Conservation (phyloP, 2,797 vertebrate genomes). For the Oophaga sylvatica region DNA sequence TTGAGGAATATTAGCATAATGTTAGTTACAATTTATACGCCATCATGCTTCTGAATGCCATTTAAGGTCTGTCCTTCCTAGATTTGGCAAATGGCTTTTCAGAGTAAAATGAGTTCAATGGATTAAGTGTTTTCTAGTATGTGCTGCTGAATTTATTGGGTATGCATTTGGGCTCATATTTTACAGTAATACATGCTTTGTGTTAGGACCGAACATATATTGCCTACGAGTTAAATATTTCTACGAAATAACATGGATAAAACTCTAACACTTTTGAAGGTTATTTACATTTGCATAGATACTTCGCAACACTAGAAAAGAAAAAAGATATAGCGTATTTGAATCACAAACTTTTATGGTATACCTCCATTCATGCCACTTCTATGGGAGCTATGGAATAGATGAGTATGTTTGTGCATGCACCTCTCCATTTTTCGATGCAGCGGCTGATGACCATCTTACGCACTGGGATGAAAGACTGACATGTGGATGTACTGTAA, state of each 20-base stretch:
- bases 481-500: too few relatives aligned
- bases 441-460: too few relatives aligned
- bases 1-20: conserved; percentile 39
- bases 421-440: too few relatives aligned
- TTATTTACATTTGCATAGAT: neutral
- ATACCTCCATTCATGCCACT: too few relatives aligned
- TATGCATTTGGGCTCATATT: neutral
- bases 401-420: too few relatives aligned
- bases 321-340: too few relatives aligned
- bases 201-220: neutral
- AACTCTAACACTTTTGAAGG: neutral
- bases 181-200: neutral
- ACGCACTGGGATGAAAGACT: too few relatives aligned
- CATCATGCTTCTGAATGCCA: conserved; percentile 19
- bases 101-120: neutral
- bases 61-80: neutral
- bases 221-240: neutral
- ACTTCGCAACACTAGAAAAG: neutral
- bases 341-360: too few relatives aligned
- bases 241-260: neutral
- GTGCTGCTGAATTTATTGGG: neutral
- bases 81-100: neutral
- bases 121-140: neutral
- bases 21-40: conserved; percentile 21
- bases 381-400: too few relatives aligned